Percentiles rank a stretch among this genome's conserved stretches.
Evolutionary conservation across 2,113 vertebrate species (phyloP).

Genomic region (Diphyllodes magnificus): DNA sequence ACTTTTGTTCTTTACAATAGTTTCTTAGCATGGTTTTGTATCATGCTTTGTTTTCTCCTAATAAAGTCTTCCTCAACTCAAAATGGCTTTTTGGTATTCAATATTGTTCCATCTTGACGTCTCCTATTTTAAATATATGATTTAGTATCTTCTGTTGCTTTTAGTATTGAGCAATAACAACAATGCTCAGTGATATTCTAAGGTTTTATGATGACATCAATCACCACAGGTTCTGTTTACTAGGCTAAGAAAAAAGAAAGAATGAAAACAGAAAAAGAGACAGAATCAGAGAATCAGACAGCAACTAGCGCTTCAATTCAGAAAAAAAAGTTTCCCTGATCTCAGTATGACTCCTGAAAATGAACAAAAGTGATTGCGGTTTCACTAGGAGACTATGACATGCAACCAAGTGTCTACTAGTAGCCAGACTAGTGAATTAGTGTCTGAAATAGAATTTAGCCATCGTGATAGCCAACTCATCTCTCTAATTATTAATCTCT

Average conservation of each 20-base stretch:
- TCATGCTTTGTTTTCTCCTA: not conserved
- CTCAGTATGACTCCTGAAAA: not conserved
- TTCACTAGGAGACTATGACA: not conserved
- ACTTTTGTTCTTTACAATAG: not conserved
- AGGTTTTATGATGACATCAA: not conserved
- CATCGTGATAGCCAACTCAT: not conserved
- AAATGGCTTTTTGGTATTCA: not conserved
- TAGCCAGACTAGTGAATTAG: not conserved
- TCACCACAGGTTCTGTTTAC: not conserved
- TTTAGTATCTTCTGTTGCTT: not conserved
- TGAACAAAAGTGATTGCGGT: accelerated
- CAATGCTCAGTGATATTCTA: not conserved
- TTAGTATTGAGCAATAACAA: not conserved
- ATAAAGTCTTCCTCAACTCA: not conserved
- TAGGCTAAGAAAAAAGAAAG: not conserved
- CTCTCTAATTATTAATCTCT: not conserved
- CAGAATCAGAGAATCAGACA: not conserved
- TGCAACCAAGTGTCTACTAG: not conserved
- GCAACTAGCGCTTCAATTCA: not conserved
- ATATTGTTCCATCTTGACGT: not conserved
- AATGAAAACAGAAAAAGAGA: not conserved
- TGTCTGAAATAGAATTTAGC: not conserved
- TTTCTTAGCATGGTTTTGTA: not conserved
- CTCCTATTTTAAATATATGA: not conserved
- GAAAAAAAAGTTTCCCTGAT: not conserved